A percentile compares a stretch with the other conserved stretches of the same genome.
Conservation (phyloP, 2,888 invertebrate genomes). For the Mythimna lalbum region DNA sequence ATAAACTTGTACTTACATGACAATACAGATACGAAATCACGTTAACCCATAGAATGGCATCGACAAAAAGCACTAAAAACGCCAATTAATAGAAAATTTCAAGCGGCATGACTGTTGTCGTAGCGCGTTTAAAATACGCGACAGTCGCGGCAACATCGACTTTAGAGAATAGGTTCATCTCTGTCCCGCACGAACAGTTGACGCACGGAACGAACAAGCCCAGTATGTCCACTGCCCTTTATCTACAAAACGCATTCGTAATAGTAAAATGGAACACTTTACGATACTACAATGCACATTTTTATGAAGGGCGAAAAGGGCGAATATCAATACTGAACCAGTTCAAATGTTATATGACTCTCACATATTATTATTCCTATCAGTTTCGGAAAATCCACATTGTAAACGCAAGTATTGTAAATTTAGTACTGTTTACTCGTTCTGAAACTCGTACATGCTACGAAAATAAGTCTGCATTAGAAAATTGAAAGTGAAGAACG, state of each 20-base stretch:
- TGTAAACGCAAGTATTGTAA: slow-evolving; percentile 63
- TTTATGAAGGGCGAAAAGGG: slow-evolving; percentile 75
- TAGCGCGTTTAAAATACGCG: slow-evolving; percentile 81
- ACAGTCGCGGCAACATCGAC: slow-evolving; percentile 65
- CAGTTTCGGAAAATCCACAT: slow-evolving; percentile 48
- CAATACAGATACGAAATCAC: slow-evolving; percentile 77
- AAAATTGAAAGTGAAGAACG: slow-evolving; percentile 70
- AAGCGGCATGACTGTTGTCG: slow-evolving; percentile 80
- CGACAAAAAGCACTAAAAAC: slow-evolving; percentile 82
- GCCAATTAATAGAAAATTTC: slow-evolving; percentile 86
- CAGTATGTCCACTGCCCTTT: slow-evolving; percentile 68
- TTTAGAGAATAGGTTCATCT: slow-evolving; percentile 71
- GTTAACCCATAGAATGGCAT: slow-evolving; percentile 76
- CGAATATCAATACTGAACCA: slow-evolving; percentile 65
- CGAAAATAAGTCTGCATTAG: slow-evolving; percentile 73
- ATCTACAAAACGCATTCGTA: slow-evolving; percentile 77
- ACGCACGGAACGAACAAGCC: slow-evolving; percentile 67
- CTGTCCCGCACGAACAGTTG: slow-evolving; percentile 69
- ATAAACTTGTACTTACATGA: slow-evolving; percentile 73
- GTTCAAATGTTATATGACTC: slow-evolving; percentile 64
- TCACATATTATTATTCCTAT: slow-evolving; percentile 53
- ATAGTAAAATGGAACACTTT: slow-evolving; percentile 81
- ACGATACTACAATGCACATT: slow-evolving; percentile 74
- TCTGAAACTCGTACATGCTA: slow-evolving; percentile 62
- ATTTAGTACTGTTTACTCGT: slow-evolving; percentile 70